A percentile compares a stretch with the other conserved stretches of the same genome.
These are phyloP conservation scores for Uropetala carovei DNA, from an alignment of 2,888 invertebrate species.

Conservation along the genomic window DNA sequence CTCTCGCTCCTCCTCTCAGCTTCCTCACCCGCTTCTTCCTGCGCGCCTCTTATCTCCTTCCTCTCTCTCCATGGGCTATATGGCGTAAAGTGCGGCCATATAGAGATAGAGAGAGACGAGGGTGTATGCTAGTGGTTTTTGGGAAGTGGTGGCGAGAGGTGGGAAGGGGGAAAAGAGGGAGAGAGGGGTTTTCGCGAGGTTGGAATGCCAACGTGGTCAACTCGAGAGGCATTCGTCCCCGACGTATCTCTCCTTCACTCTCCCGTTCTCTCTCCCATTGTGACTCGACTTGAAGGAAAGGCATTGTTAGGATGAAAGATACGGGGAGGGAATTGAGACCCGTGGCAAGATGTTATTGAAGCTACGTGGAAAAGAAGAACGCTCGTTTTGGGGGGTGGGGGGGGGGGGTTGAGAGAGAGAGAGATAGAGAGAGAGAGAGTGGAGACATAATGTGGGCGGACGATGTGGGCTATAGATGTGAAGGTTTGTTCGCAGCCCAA, in stretches of 20 bases:
- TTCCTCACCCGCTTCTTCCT: neutral
- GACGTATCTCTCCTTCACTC: no score
- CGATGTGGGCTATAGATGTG: no score
- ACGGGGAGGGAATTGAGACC: slow-evolving; percentile 4
- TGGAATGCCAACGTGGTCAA: neutral
- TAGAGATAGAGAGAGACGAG: neutral
- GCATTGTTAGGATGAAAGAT: slow-evolving; percentile 32
- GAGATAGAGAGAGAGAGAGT: no score
- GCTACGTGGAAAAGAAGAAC: slow-evolving; percentile 2
- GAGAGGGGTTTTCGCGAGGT: neutral
- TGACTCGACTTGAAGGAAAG: neutral
- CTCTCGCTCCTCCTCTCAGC: neutral
- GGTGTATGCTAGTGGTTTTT: neutral
- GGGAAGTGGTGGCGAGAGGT: neutral
- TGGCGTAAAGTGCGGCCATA: neutral
- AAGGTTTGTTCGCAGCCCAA: no score
- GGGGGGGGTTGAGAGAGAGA: no score
- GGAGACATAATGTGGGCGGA: no score
- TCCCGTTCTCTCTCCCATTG: neutral
- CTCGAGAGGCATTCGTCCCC: slow-evolving; percentile 11
- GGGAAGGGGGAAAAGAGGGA: neutral
- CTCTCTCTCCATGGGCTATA: neutral
- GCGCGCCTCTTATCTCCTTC: neutral
- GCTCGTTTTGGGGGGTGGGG: neutral
- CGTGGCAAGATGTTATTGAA: slow-evolving; percentile 35